Conservation (phyloP, 2,888 invertebrate genomes). For the Linyphia triangularis region DNA sequence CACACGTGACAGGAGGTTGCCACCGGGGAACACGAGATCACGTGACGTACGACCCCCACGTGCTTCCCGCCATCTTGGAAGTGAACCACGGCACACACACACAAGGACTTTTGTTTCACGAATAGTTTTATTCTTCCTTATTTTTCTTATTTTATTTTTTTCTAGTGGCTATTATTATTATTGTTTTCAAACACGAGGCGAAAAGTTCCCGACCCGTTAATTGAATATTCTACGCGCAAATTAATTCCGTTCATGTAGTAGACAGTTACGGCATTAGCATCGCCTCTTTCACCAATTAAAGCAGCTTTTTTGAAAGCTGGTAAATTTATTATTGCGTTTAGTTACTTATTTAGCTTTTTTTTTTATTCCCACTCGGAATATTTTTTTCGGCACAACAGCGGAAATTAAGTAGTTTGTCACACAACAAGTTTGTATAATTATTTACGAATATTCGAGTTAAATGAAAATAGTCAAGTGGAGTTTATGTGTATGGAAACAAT, state of each 20-base stretch:
- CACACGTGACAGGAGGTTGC: constrained; percentile 56
- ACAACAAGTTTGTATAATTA: not conserved
- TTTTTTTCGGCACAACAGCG: not conserved
- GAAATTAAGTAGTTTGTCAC: constrained; percentile 16
- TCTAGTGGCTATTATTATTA: not conserved
- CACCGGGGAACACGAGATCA: constrained; percentile 54
- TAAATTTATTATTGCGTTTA: not conserved
- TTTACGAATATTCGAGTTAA: not conserved
- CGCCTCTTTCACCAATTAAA: constrained; percentile 45
- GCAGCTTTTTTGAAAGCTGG: not conserved
- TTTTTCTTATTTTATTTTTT: not conserved
- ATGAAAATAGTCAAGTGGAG: too few relatives aligned
- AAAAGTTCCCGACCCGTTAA: constrained; percentile 42
- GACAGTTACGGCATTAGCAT: not conserved
- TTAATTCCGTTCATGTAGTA: constrained; percentile 55
- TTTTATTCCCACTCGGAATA: not conserved
- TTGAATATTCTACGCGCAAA: constrained; percentile 53
- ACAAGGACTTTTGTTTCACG: constrained; percentile 57
- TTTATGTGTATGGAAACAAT: too few relatives aligned
- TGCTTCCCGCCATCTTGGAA: constrained; percentile 59
- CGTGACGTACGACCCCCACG: constrained; percentile 67
- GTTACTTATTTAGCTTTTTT: constrained; percentile 13
- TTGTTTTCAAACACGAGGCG: constrained; percentile 6
- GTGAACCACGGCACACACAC: not conserved
- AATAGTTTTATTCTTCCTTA: not conserved